Evolutionary conservation across 2,797 vertebrate species (phyloP).

Genomic region (Coluber constrictor): DNA sequence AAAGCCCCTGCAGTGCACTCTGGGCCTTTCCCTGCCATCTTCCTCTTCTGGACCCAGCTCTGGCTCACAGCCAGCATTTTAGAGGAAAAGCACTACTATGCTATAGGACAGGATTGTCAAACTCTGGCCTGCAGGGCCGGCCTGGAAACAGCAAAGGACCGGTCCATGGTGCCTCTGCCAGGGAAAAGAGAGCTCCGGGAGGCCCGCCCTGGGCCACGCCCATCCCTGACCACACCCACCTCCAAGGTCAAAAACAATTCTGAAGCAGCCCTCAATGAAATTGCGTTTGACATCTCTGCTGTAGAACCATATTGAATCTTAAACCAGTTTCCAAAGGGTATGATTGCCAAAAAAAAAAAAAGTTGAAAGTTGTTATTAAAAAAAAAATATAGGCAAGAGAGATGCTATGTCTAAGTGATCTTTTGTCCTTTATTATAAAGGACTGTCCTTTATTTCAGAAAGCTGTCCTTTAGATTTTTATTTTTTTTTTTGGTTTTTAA

Average conservation of each 20-base stretch:
- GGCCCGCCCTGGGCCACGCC: no score
- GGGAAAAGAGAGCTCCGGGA: no score
- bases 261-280: no score
- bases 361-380: not conserved
- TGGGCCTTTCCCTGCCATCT: not conserved
- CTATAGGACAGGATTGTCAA: no score
- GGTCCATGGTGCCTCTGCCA: no score
- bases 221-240: no score
- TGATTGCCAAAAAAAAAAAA: not conserved
- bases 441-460: not conserved
- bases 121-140: no score
- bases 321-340: not conserved
- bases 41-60: not conserved
- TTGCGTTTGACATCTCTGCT: no score
- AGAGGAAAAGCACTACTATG: not conserved
- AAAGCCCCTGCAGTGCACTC: not conserved
- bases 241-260: no score
- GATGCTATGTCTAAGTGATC: not conserved
- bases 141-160: no score
- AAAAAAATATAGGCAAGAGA: not conserved
- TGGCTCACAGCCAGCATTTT: not conserved
- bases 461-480: not conserved
- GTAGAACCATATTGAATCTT: no score
- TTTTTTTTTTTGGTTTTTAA: not conserved
- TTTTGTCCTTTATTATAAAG: not conserved